Percentiles rank a stretch among this genome's conserved stretches.
Conservation (phyloP, 2,888 invertebrate species). For the Troides oblongomaculatus region DNA sequence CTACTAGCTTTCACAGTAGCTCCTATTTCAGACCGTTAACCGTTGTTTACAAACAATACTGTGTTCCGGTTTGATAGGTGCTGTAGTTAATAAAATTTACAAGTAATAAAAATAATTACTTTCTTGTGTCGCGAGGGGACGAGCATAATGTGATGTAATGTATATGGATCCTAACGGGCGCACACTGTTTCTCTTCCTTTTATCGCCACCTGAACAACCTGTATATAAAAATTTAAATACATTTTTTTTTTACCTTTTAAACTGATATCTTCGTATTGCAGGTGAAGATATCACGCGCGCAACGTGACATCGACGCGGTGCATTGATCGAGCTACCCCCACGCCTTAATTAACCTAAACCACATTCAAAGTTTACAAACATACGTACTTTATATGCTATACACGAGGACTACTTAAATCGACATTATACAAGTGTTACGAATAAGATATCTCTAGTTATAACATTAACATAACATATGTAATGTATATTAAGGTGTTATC, state of each 20-base stretch:
- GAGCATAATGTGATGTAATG: too few species aligned
- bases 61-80: too few species aligned
- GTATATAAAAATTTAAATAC: too few species aligned
- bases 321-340: constrained; percentile 57
- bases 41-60: too few species aligned
- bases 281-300: constrained; percentile 96
- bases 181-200: too few species aligned
- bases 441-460: constrained; percentile 16
- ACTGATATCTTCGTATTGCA: constrained; percentile 35
- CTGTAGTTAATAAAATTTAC: too few species aligned
- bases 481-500: constrained; percentile 4
- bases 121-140: too few species aligned
- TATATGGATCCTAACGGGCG: too few species aligned
- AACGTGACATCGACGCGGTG: constrained; percentile 93
- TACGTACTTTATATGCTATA: background rate
- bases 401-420: constrained; percentile 6
- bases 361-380: background rate
- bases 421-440: constrained; percentile 11
- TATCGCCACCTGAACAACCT: too few species aligned
- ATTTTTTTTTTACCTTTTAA: background rate
- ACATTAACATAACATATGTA: background rate
- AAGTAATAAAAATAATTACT: too few species aligned
- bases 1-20: too few species aligned
- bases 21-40: too few species aligned
- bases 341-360: background rate